Evolutionary conservation across 2,888 invertebrate genomes (phyloP), one percentile per base, ranked within the genome.

Genomic region (Eupeodes latifasciatus): DNA sequence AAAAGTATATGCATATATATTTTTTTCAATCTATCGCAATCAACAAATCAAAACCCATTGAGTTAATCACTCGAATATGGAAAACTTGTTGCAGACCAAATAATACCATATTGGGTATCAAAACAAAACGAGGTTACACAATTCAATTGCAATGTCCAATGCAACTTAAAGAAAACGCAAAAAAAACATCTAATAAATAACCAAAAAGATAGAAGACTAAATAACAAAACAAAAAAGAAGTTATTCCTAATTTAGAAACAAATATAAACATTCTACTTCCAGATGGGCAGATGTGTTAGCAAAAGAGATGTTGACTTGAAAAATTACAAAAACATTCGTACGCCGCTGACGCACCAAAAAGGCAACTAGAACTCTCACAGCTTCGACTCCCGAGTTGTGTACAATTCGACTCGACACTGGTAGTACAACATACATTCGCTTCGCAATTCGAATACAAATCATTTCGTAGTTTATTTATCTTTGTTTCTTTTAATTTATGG

Each of bases 171-270:
- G 57, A 59, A 59, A 72, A 71, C 2, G 27, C 1, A 27, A 27
- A 27, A 10, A 40, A 40, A 5, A 9, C 40, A 1, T 40, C 51
- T 36, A 44, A 64, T 19, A 12, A 40, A 53, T 40, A 40, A 71
- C 55, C 71, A 71, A 44, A 40, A 40, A 55, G 11, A 53, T 71
- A 19, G 14, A 71, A 19, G 44, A 47, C 10, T 47, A 80, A 36
- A 49, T 12, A 47, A 10, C 91, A 88, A 90, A 90, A 90, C 91
- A 27, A 77, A 82, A 87, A 83, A 88, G 78, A 81, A 57, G 85
- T 85, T 57, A 84, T 57, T 51, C 88, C 88, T 81, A 81, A 85
- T 88, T 78, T 69, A 78, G 88, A 69, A 62, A 75, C 67, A 88
- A 88, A 77, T 78, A 36, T 44, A 85, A 88, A 81, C 88, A 85